Percentiles rank a stretch among this genome's conserved stretches.
phyloP scores from a whole-genome alignment of 2,113 vertebrate genomes.

The Psilopsiagon aurifrons region DNA sequence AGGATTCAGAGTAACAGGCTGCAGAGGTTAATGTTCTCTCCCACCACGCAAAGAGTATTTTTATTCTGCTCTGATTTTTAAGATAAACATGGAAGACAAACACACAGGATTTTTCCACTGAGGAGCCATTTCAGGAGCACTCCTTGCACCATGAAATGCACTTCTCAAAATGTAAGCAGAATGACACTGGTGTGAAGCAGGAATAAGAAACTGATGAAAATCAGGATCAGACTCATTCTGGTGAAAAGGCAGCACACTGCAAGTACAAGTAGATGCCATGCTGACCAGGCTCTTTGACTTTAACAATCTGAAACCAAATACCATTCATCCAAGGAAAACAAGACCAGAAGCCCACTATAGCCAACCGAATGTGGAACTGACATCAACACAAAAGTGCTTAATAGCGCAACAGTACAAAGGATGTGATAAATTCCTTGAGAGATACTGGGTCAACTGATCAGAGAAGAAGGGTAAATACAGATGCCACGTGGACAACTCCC shows the following conservation, averaged over 20 bases:
- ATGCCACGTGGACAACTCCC: neutral
- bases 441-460: neutral
- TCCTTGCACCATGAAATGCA: neutral
- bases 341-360: neutral
- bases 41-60: neutral
- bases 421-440: neutral
- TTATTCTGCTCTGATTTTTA: conserved; percentile 3
- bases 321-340: neutral
- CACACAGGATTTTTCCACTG: neutral
- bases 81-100: conserved; percentile 2
- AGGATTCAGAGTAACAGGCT: neutral
- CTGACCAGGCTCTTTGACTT: neutral
- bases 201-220: neutral
- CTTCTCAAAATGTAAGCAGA: neutral
- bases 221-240: neutral
- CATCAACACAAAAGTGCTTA: neutral
- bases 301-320: neutral
- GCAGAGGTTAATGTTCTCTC: neutral
- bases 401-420: neutral
- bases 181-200: neutral
- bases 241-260: neutral
- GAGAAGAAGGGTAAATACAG: neutral
- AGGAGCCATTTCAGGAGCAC: neutral
- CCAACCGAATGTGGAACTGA: neutral
- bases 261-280: neutral